Conservation (phyloP, 1,140 invertebrate species). For the Saxidomus purpurata region DNA sequence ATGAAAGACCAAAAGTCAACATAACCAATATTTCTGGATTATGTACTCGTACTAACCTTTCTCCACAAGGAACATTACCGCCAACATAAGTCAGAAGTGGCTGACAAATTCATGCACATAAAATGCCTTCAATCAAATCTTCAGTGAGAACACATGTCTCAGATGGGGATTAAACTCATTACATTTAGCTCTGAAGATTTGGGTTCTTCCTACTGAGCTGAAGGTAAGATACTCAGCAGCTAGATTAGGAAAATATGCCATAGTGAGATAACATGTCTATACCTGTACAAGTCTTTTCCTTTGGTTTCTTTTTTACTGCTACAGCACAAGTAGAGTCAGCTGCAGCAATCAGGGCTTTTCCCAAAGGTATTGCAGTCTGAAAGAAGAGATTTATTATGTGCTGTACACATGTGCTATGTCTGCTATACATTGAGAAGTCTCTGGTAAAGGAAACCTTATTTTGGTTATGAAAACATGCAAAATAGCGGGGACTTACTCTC, state of each 20-base stretch:
- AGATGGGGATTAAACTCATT: not conserved
- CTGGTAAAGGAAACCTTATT: slow-evolving; percentile 3
- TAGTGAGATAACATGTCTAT: slow-evolving; percentile 7
- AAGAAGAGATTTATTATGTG: not conserved
- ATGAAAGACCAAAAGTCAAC: slow-evolving; percentile 10
- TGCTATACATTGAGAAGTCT: slow-evolving; percentile 1
- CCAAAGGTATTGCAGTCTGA: slow-evolving; percentile 4
- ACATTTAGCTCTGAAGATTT: not conserved
- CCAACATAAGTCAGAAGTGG: not conserved
- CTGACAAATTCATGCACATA: slow-evolving; percentile 6
- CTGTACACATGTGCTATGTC: slow-evolving; percentile 2
- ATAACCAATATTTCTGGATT: slow-evolving; percentile 7
- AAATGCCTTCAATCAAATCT: not conserved
- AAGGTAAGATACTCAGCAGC: slow-evolving; percentile 9
- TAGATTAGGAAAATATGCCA: not conserved
- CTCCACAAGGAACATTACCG: slow-evolving; percentile 4
- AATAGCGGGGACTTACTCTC: slow-evolving; percentile 5
- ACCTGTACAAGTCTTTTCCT: slow-evolving; percentile 10
- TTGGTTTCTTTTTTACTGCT: not conserved
- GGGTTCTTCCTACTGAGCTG: slow-evolving; percentile 2
- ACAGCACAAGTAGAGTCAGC: slow-evolving; percentile 1
- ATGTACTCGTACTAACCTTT: not conserved
- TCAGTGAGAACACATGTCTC: slow-evolving; percentile 4
- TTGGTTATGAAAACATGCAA: slow-evolving; percentile 8
- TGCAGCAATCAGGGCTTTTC: not conserved